A percentile compares a stretch with the other conserved stretches of the same genome.
Conservation (phyloP, 2,113 vertebrate species). For the Xiphophorus couchianus region DNA sequence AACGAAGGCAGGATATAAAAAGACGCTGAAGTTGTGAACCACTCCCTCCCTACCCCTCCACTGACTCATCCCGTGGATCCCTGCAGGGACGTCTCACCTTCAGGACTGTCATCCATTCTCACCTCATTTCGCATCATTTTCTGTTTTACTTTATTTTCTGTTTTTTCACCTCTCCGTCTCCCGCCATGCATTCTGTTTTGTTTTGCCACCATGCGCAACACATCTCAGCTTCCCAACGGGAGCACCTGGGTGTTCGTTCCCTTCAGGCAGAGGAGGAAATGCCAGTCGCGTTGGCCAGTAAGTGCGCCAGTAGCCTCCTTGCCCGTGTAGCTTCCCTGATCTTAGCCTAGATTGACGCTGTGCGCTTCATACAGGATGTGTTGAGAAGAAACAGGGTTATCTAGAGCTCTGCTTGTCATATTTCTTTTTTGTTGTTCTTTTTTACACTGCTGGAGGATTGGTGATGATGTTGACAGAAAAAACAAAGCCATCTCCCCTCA, state of each 20-base stretch:
- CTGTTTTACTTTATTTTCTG: constrained; percentile 8
- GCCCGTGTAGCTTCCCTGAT: not conserved
- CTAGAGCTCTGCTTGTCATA: constrained; percentile 1
- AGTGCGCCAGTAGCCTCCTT: constrained; percentile 9
- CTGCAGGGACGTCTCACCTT: constrained; percentile 1
- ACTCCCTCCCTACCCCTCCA: constrained; percentile 36
- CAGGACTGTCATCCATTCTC: constrained; percentile 54
- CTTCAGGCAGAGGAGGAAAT: constrained; percentile 76
- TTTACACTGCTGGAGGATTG: constrained; percentile 3
- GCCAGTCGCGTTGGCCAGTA: constrained; percentile 40
- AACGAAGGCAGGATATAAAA: constrained; percentile 12
- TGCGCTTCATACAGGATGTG: constrained; percentile 9
- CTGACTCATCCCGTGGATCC: constrained; percentile 25
- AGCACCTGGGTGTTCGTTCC: constrained; percentile 92
- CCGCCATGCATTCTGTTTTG: constrained; percentile 13
- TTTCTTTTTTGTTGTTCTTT: not conserved
- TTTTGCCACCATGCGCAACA: constrained; percentile 36
- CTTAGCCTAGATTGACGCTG: constrained; percentile 14
- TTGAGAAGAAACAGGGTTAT: constrained; percentile 30
- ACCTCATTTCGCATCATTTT: constrained; percentile 39
- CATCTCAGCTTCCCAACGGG: constrained; percentile 89
- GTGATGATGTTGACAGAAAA: constrained; percentile 10
- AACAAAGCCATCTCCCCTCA: not conserved
- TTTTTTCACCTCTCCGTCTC: constrained; percentile 7
- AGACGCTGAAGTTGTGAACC: constrained; percentile 32